Conservation (phyloP, 1,140 invertebrate species). For the Pteromalus puparum region DNA sequence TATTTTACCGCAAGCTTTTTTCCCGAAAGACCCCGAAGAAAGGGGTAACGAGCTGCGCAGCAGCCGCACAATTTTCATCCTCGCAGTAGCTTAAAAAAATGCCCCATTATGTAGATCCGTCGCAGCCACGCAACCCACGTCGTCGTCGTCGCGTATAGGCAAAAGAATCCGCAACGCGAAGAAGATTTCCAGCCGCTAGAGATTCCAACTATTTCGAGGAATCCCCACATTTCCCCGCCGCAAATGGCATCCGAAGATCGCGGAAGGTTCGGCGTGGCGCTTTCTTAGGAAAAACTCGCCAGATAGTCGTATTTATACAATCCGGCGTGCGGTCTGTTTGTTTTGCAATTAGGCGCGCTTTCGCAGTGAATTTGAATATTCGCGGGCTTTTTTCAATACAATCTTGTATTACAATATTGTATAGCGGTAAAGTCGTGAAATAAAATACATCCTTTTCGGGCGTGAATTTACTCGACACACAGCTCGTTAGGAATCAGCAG, state of each 20-base stretch:
- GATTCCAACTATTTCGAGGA: slow-evolving; percentile 5
- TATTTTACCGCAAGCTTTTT: too few relatives aligned
- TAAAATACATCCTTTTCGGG: too few relatives aligned
- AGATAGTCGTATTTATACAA: too few relatives aligned
- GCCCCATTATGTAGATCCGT: background rate
- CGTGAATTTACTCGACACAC: too few relatives aligned
- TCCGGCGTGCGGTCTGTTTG: background rate
- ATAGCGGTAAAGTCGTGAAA: too few relatives aligned
- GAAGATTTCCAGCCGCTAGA: background rate
- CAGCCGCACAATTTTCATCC: background rate
- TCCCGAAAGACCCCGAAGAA: background rate
- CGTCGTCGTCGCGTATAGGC: too few relatives aligned
- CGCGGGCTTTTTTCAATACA: too few relatives aligned
- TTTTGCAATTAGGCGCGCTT: background rate
- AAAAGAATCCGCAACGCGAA: background rate
- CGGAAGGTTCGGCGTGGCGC: background rate
- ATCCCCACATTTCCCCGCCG: slow-evolving; percentile 9
- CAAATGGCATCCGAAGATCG: slow-evolving; percentile 13
- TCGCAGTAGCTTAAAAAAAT: background rate
- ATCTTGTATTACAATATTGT: too few relatives aligned
- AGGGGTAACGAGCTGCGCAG: background rate
- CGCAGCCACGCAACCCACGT: too few relatives aligned
- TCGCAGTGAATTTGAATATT: too few relatives aligned
- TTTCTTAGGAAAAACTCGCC: background rate
- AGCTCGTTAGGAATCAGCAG: too few relatives aligned